Percentiles rank a stretch among this genome's conserved stretches.
Evolutionary conservation across 2,797 vertebrate genomes (phyloP).

Genomic region (Cryptoprocta ferox): DNA sequence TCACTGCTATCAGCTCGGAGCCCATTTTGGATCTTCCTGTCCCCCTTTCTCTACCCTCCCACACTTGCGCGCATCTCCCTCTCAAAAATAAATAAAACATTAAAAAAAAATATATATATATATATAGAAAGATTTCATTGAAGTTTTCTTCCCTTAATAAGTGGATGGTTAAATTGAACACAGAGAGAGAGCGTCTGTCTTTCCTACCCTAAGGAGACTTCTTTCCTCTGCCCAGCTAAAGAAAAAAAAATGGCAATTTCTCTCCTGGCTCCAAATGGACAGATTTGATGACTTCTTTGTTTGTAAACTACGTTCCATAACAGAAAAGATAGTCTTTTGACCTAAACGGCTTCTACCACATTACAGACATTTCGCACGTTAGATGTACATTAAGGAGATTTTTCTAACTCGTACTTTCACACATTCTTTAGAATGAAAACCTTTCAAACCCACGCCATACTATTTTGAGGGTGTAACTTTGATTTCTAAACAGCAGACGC

Average conservation of each 20-base stretch:
- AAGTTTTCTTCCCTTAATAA: background rate
- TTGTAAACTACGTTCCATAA: background rate
- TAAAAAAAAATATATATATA: too few relatives aligned
- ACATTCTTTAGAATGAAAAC: conserved; percentile 46
- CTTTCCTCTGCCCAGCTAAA: background rate
- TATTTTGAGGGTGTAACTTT: background rate
- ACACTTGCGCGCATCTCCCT: too few relatives aligned
- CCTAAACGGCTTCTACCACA: background rate
- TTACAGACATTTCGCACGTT: background rate
- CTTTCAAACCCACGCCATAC: conserved; percentile 32
- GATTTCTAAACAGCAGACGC: conserved; percentile 14
- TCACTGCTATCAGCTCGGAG: too few relatives aligned
- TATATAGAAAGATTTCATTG: background rate
- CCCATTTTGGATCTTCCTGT: too few relatives aligned
- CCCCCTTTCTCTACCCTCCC: too few relatives aligned
- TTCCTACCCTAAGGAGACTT: background rate
- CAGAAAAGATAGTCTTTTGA: background rate
- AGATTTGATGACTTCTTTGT: background rate
- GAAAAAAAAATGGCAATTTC: background rate
- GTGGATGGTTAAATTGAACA: background rate
- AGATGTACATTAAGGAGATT: background rate
- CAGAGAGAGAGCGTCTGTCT: background rate
- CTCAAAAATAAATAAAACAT: too few relatives aligned
- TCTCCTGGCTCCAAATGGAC: background rate
- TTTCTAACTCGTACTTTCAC: background rate